Conservation (phyloP, 2,797 vertebrate genomes). For the Steatocranus sp. region DNA sequence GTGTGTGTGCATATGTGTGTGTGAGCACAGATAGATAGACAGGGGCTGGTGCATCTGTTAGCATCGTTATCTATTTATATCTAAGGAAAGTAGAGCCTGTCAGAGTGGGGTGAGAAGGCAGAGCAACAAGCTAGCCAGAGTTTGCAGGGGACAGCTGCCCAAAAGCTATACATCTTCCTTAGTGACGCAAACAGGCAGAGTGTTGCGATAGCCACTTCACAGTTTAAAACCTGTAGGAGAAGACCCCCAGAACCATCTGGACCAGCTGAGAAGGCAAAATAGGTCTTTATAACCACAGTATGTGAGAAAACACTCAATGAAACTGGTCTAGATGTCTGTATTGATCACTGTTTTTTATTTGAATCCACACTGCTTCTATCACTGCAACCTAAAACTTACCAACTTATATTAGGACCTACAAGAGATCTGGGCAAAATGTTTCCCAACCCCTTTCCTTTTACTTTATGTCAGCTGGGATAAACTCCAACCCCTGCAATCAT, state of each 20-base stretch:
- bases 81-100: slow-evolving; percentile 73
- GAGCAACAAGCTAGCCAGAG: slow-evolving; percentile 55
- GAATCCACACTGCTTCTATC: neutral
- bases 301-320: neutral
- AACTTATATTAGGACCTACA: neutral
- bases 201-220: neutral
- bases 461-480: neutral
- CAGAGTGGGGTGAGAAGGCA: slow-evolving; percentile 47
- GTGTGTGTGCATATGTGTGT: neutral
- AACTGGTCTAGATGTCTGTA: neutral
- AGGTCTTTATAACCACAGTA: neutral
- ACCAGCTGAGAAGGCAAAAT: neutral
- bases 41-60: slow-evolving; percentile 76
- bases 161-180: slow-evolving; percentile 26
- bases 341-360: neutral
- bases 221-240: neutral
- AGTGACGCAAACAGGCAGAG: slow-evolving; percentile 2
- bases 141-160: slow-evolving; percentile 64
- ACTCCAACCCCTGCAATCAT: neutral
- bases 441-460: neutral
- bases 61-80: slow-evolving; percentile 81
- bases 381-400: neutral
- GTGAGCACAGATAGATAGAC: slow-evolving; percentile 57
- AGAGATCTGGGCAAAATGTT: neutral
- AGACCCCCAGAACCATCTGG: neutral